Percentiles rank a stretch among this genome's conserved stretches.
Conservation (phyloP, 2,113 vertebrate genomes). For the Bujurquina vittata region DNA sequence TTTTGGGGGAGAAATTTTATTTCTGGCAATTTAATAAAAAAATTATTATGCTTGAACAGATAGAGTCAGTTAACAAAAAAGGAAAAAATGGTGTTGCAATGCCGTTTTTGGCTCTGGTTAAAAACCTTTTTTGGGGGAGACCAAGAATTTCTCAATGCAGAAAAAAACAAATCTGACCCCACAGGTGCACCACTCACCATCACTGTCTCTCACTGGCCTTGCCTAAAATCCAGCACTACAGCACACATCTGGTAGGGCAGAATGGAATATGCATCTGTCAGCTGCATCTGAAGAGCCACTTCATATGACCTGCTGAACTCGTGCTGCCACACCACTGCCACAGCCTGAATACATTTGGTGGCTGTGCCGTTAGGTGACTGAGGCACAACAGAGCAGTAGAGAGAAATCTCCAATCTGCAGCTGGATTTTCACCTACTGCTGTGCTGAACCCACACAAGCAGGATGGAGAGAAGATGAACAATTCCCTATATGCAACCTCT, state of each 20-base stretch:
- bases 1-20: neutral
- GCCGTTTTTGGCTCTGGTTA: neutral
- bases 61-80: neutral
- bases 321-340: slow-evolving; percentile 10
- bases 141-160: too few species aligned
- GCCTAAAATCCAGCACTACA: slow-evolving; percentile 5
- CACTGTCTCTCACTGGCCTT: neutral
- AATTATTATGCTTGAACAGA: neutral
- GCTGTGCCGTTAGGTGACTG: neutral
- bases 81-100: neutral
- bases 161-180: neutral
- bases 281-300: slow-evolving; percentile 39
- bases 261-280: slow-evolving; percentile 39
- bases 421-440: slow-evolving; percentile 34
- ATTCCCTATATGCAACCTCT: slow-evolving; percentile 43
- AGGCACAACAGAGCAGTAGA: neutral
- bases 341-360: neutral
- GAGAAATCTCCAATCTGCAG: neutral
- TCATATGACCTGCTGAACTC: slow-evolving; percentile 34
- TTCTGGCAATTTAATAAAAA: neutral
- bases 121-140: neutral
- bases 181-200: neutral
- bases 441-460: slow-evolving; percentile 44
- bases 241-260: slow-evolving; percentile 2
- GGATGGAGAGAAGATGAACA: slow-evolving; percentile 34